phyloP scores from a whole-genome alignment of 2,113 vertebrate species.

The Hystrix brachyura region DNA sequence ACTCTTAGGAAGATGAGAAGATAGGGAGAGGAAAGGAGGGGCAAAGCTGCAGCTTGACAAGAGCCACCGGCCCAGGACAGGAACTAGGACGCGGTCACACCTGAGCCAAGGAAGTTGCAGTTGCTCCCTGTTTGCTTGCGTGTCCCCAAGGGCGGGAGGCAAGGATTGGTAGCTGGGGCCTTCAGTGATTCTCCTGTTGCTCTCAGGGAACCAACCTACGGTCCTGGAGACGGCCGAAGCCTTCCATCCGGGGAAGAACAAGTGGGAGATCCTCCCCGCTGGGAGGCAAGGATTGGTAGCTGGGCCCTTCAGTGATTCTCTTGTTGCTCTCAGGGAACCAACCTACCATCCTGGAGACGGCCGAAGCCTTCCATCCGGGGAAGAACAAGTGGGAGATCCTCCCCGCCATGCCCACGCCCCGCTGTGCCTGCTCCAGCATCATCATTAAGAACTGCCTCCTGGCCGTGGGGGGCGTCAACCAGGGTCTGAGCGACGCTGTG shows the following conservation, averaged over 20 bases:
- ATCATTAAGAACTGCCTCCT: constrained; percentile 94
- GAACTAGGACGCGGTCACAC: not conserved
- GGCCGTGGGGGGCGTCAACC: constrained; percentile 96
- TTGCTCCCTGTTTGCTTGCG: not conserved
- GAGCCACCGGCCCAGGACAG: not conserved
- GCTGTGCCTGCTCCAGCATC: constrained; percentile 96
- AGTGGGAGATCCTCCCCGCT: constrained; percentile 95
- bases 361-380: constrained; percentile 95
- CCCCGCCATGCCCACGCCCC: constrained; percentile 94
- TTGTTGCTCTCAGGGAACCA: constrained; percentile 92
- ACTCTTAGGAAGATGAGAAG: not conserved
- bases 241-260: constrained; percentile 95
- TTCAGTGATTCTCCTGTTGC: not conserved
- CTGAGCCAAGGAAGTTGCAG: not conserved
- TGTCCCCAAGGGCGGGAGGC: too few relatives aligned
- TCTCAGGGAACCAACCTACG: constrained; percentile 95
- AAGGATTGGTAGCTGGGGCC: not conserved
- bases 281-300: too few relatives aligned
- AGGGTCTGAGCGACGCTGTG: constrained; percentile 94
- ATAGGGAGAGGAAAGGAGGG: not conserved
- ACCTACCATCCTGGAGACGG: constrained; percentile 94
- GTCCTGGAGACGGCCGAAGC: constrained; percentile 95
- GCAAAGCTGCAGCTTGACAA: not conserved
- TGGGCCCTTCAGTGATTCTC: not conserved
- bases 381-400: constrained; percentile 96